These are phyloP conservation scores for Neodiprion fabricii DNA, from an alignment of 1,140 invertebrate genomes.

Conservation along the genomic window DNA sequence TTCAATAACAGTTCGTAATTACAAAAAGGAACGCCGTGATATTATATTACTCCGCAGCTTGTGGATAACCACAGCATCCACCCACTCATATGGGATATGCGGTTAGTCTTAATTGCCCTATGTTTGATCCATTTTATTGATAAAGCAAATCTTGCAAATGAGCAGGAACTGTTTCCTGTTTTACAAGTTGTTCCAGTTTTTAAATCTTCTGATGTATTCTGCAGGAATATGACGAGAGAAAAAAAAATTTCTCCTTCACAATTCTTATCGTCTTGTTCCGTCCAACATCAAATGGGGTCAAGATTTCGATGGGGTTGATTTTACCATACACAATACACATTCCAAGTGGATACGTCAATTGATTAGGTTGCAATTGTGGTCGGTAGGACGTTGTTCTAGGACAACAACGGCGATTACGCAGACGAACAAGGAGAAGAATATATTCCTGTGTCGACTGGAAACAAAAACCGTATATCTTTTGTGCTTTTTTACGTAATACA, in stretches of 20 bases:
- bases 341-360: background rate
- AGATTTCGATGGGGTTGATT: background rate
- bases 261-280: background rate
- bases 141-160: background rate
- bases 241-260: background rate
- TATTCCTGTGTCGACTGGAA: no score
- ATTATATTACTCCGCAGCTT: background rate
- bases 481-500: no score
- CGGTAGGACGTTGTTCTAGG: no score
- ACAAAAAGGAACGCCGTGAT: background rate
- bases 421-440: no score
- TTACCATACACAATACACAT: background rate
- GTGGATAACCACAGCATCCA: constrained; percentile 5
- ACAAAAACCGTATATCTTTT: no score
- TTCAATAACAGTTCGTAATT: no score
- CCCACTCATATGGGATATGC: background rate
- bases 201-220: no score
- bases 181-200: background rate
- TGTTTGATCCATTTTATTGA: background rate
- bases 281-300: background rate
- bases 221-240: no score
- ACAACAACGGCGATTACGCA: no score
- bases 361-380: no score
- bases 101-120: background rate
- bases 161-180: background rate